phyloP scores from a whole-genome alignment of 2,888 invertebrate species.

The Sinohyriopsis cumingii region DNA sequence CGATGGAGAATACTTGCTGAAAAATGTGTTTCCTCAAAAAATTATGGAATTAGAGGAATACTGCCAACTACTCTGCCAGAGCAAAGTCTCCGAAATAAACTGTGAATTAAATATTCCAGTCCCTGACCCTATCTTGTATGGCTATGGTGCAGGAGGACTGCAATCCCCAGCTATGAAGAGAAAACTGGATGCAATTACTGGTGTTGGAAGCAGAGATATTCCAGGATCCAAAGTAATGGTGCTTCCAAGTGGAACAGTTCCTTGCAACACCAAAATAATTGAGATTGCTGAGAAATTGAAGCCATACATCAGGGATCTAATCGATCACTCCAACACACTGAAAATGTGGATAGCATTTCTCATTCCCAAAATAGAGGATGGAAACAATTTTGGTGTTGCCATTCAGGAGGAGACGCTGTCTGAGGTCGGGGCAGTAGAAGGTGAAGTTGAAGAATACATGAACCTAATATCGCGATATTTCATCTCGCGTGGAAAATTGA shows the following conservation, averaged over 20 bases:
- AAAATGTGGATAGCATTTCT: constrained; percentile 97
- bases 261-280: constrained; percentile 89
- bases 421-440: constrained; percentile 90
- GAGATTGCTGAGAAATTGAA: constrained; percentile 94
- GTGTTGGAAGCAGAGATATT: constrained; percentile 6
- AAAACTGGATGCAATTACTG: too few species aligned
- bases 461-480: constrained; percentile 98
- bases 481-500: constrained; percentile 84
- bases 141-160: constrained; percentile 31
- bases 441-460: constrained; percentile 97
- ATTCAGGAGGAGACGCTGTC: constrained; percentile 93
- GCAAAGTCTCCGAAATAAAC: constrained; percentile 85
- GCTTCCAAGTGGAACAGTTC: constrained; percentile 87
- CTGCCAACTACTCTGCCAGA: constrained; percentile 84
- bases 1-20: constrained; percentile 86
- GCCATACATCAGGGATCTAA: constrained; percentile 93
- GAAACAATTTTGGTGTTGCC: constrained; percentile 99
- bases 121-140: constrained; percentile 79
- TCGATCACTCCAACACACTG: constrained; percentile 95
- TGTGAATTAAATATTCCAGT: constrained; percentile 91
- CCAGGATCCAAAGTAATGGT: constrained; percentile 83
- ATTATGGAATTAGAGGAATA: constrained; percentile 91
- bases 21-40: constrained; percentile 93
- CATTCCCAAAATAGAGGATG: constrained; percentile 99
- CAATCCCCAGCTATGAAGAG: too few species aligned